These are phyloP conservation scores for Aelia acuminata DNA, from an alignment of 2,888 invertebrate species.

Conservation along the genomic window DNA sequence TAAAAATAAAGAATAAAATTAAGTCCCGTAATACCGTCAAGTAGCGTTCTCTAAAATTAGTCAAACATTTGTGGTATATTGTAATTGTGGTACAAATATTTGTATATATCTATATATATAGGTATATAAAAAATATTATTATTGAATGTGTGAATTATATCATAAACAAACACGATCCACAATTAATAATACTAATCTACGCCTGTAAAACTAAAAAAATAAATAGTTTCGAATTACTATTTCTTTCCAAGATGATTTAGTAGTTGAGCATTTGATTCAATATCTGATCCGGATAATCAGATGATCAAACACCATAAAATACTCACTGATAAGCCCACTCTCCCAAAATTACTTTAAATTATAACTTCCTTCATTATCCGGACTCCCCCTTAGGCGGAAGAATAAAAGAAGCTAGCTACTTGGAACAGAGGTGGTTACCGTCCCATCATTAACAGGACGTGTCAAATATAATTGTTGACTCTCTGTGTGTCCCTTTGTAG, in stretches of 20 bases:
- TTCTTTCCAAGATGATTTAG: not conserved
- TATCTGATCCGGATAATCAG: not conserved
- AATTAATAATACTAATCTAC: too few relatives aligned
- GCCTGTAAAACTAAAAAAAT: too few relatives aligned
- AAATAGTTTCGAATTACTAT: not conserved
- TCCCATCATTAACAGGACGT: conserved; percentile 11
- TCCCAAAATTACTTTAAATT: not conserved
- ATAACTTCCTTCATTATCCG: not conserved
- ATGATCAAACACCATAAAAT: not conserved
- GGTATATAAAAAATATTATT: too few relatives aligned
- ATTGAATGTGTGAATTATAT: too few relatives aligned
- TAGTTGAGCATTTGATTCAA: conserved; percentile 6
- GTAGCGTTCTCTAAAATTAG: too few relatives aligned
- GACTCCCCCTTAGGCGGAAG: not conserved
- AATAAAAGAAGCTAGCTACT: conserved; percentile 13
- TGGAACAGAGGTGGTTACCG: not conserved
- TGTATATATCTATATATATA: too few relatives aligned
- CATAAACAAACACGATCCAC: too few relatives aligned
- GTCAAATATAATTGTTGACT: conserved; percentile 42
- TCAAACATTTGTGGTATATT: too few relatives aligned
- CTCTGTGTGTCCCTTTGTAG: conserved; percentile 54
- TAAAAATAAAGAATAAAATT: too few relatives aligned
- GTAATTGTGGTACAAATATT: too few relatives aligned
- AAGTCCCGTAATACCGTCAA: too few relatives aligned
- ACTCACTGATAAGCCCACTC: not conserved